Evolutionary conservation across 2,797 vertebrate genomes (phyloP).

Genomic region (Poecilia velifera): DNA sequence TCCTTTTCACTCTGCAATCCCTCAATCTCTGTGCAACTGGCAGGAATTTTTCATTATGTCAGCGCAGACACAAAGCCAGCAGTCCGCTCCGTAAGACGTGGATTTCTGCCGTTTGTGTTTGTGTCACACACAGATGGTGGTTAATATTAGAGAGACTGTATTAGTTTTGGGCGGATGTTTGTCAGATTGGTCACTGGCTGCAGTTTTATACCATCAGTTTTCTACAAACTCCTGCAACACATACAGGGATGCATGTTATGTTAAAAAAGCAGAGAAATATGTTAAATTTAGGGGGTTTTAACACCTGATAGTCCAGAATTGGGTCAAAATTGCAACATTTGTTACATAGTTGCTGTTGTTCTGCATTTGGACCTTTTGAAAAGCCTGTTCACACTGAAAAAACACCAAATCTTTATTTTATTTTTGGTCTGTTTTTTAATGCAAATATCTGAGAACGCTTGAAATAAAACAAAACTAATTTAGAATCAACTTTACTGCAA

Average conservation of each 20-base stretch:
- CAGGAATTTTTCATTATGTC: slow-evolving; percentile 1
- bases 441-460: no score
- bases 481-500: no score
- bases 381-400: no score
- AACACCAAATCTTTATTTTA: no score
- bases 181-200: neutral
- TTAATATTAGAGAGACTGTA: neutral
- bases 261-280: neutral
- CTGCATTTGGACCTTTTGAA: no score
- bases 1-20: neutral
- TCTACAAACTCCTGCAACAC: neutral
- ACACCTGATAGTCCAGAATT: no score
- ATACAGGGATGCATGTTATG: neutral
- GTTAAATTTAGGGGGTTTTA: no score
- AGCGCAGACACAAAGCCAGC: neutral
- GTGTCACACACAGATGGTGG: slow-evolving; percentile 1
- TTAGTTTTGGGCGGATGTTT: neutral
- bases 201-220: neutral
- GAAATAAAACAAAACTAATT: no score
- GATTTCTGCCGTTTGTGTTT: neutral
- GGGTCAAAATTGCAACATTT: no score
- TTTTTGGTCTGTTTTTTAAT: no score
- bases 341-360: no score
- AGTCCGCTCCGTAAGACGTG: neutral
- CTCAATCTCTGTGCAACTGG: neutral